These are phyloP conservation scores for Myiotriccus ornatus DNA, from an alignment of 2,797 vertebrate genomes.

Conservation along the genomic window DNA sequence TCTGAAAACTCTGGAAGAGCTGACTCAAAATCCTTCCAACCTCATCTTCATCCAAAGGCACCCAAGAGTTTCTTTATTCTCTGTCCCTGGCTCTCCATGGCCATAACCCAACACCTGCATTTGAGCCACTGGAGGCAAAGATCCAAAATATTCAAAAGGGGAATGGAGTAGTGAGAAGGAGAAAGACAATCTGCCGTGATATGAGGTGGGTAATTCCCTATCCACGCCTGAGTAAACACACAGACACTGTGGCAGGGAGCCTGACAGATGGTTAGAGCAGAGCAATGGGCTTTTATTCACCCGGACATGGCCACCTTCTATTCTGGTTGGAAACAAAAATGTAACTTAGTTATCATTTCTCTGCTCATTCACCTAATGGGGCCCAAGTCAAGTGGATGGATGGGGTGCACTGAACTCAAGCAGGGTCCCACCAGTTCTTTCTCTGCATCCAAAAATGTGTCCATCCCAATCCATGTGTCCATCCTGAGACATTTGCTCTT, in stretches of 20 bases:
- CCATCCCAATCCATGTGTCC: not conserved
- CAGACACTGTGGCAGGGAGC: not conserved
- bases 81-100: not conserved
- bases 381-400: fast-evolving
- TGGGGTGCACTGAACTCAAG: not conserved
- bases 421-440: not conserved
- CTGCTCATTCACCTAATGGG: not conserved
- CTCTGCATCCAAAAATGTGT: not conserved
- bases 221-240: constrained; percentile 12
- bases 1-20: not conserved
- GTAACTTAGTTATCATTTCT: not conserved
- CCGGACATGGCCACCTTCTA: not conserved
- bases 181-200: not conserved
- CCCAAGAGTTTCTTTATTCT: constrained; percentile 6
- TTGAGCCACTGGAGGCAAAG: constrained; percentile 16
- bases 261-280: not conserved
- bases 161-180: not conserved
- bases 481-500: not conserved
- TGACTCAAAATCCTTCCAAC: not conserved
- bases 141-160: not conserved
- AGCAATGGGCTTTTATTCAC: not conserved
- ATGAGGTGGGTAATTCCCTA: constrained; percentile 17
- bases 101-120: not conserved
- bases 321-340: not conserved
- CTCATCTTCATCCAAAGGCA: not conserved